Conservation (phyloP, 2,797 vertebrate genomes). For the Mycteria americana region DNA sequence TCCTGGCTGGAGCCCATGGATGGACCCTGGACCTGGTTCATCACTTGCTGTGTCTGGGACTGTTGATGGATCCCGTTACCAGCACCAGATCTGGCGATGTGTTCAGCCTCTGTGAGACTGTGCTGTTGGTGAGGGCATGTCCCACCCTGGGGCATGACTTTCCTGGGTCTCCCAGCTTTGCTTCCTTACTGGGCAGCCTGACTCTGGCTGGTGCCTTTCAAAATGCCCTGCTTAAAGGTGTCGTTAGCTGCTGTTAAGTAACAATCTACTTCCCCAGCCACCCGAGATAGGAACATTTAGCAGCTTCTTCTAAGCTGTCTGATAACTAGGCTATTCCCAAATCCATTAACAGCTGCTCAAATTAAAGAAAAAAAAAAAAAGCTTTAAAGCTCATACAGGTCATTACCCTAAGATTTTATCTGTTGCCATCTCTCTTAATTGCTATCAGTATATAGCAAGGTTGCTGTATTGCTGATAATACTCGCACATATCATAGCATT, state of each 20-base stretch:
- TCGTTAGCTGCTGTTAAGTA: neutral
- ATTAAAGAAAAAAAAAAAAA: neutral
- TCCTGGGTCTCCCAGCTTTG: neutral
- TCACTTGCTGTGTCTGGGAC: neutral
- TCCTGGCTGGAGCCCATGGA: neutral
- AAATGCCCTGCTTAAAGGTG: neutral
- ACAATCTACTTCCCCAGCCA: neutral
- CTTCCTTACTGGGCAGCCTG: neutral
- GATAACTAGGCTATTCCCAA: neutral
- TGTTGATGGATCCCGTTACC: accelerated
- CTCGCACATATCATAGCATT: neutral
- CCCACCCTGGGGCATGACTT: no score
- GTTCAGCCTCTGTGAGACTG: neutral
- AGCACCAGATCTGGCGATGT: neutral
- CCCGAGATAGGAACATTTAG: neutral
- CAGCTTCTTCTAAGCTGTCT: neutral
- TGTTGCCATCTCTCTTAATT: neutral
- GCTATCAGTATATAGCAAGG: neutral
- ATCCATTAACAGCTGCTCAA: neutral
- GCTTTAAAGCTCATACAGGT: neutral
- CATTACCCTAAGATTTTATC: neutral
- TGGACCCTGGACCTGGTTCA: neutral
- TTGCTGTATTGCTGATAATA: neutral
- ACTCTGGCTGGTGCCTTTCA: neutral
- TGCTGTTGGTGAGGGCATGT: neutral